Evolutionary conservation across 2,797 vertebrate genomes (phyloP).

Genomic region (Cyclura pinguis): DNA sequence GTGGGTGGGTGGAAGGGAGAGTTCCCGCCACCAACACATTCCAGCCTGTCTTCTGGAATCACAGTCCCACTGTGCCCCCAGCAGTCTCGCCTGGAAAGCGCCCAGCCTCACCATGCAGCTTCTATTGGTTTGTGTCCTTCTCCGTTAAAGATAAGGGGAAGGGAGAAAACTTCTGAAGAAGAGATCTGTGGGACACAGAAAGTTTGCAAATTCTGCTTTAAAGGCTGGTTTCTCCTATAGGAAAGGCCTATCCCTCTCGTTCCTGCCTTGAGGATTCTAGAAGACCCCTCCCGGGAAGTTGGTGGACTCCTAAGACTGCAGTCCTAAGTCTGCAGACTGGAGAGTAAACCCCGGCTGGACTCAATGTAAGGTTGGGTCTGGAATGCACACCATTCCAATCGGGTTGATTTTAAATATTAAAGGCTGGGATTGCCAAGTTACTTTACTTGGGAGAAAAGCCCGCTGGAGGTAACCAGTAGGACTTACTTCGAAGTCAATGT

Average conservation of each 20-base stretch:
- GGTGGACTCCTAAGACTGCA: not conserved
- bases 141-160: not conserved
- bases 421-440: not conserved
- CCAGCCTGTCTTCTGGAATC: not conserved
- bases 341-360: not conserved
- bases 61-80: not conserved
- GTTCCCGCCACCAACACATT: not conserved
- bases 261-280: not conserved
- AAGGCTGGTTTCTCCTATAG: not conserved
- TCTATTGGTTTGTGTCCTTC: not conserved
- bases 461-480: not conserved
- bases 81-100: not conserved
- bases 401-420: not conserved
- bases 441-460: not conserved
- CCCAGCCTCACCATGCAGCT: not conserved
- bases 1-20: too few relatives aligned
- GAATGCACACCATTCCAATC: too few relatives aligned
- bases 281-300: not conserved
- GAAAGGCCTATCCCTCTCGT: not conserved
- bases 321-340: not conserved
- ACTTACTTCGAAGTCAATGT: not conserved
- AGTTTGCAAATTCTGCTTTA: not conserved
- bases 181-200: not conserved
- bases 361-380: not conserved
- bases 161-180: not conserved